Evolutionary conservation across 2,888 invertebrate species (phyloP), one percentile per base, ranked within the genome.

Genomic region (Meghimatium bilineatum): DNA sequence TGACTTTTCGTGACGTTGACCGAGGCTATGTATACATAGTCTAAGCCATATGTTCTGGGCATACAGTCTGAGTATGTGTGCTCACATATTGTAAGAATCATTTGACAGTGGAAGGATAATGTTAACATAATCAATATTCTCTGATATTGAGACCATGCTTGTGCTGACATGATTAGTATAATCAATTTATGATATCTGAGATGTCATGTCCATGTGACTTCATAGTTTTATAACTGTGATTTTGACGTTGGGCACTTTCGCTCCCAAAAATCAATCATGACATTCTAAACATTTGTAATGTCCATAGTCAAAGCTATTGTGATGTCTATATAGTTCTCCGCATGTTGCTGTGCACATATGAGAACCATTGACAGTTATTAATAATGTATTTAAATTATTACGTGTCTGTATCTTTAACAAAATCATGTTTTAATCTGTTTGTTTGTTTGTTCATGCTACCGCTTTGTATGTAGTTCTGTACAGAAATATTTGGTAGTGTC

Each of bases 381-480:
- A n/a, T 71, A 71, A 26, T 71, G 36, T 26, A 6, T 71, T 26
- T 0, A 72, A 49, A 49, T 26, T 14, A 72, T 44, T n/a, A 44
- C 44, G 44, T 49, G 49, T 72, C 72, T 26, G 44, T 72, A 26
- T 71, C 10, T 72, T 72, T 72, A n/a, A 72, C 23, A 72, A n/a
- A 23, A 26, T n/a, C 1, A 36, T 71, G 38, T 26, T 29, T 38
- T 36, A 44, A 75, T 52, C n/a, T 56, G 34, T 14, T 49, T 29
- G 52, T 52, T 26, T 75, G 34, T 80, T 29, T 56, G 56, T 71
- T 29, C 66, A 1, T 69, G 44, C 49, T 69, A 32, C 49, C 2
- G 75, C 75, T 75, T 75, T 74, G 0, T 75, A 32, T 75, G 75
- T 75, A 52, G 75, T 32, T 52, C 44, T 75, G 56, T 56, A 75